phyloP scores from a whole-genome alignment of 2,888 invertebrate genomes.

The Pilophorus perplexus region DNA sequence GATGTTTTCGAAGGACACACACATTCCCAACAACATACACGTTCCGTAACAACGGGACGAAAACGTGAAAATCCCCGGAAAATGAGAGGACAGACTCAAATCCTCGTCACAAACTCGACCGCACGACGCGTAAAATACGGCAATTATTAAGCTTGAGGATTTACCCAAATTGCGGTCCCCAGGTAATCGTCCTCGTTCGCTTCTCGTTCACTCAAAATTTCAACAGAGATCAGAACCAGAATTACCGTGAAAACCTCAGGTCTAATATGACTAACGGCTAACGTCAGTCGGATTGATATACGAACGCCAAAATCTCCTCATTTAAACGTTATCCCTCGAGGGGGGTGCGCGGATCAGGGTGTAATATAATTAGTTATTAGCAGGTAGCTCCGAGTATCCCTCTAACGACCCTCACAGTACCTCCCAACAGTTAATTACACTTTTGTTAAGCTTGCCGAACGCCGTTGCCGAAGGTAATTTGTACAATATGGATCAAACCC shows the following conservation, averaged over 20 bases:
- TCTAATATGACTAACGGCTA: conserved; percentile 13
- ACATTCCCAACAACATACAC: no score
- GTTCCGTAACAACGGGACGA: no score
- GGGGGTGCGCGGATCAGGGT: conserved; percentile 2
- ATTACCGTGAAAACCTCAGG: not conserved
- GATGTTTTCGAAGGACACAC: no score
- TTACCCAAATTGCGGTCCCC: no score
- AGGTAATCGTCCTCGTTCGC: no score
- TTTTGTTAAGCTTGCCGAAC: conserved; percentile 16
- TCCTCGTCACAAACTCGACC: no score
- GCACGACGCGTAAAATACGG: no score
- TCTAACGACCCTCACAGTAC: conserved; percentile 18
- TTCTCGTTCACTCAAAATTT: no score
- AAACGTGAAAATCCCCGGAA: no score
- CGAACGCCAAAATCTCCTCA: not conserved
- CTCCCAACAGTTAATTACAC: conserved; percentile 23
- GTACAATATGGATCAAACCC: conserved; percentile 36
- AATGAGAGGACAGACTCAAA: no score
- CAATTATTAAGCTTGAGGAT: no score
- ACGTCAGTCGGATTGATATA: conserved; percentile 14
- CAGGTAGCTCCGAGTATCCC: not conserved
- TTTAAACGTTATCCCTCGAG: conserved; percentile 4
- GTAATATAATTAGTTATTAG: conserved; percentile 32
- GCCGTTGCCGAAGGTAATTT: conserved; percentile 36
- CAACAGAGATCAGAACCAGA: not conserved